Base-by-base conservation (phyloP, 2,888 invertebrate species). In the Cabera pusaria region DNA sequence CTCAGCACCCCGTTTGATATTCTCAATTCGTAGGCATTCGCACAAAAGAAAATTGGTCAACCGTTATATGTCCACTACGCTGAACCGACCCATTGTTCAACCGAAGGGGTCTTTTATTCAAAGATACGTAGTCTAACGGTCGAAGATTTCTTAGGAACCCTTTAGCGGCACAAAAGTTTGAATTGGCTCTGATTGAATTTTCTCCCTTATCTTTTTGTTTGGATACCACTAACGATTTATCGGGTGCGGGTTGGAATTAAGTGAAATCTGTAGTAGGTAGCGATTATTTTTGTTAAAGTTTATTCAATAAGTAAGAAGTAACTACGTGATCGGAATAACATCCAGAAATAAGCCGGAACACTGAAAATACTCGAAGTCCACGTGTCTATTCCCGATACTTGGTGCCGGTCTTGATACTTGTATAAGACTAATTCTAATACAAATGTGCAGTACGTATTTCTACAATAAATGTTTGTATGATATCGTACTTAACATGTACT, bases 41-140 rank as follows among this genome's bases (percentile, higher is more conserved):
- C 72, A 87, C 83, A 85, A 85, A 85, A 83, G 86, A 77, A 81
- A 87, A 83, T 82, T 86, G 86, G 84, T 86, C 81, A 85, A 84
- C 78, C 85, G 85, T 85, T 81, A 77, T 76, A 77, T 80, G 84
- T 78, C 83, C 83, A 83, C 73, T 77, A 81, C 70, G 72, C 67
- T 72, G 79, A 72, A 69, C 70, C 72, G 65, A 69, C 68, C 77
- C 62, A 85, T 86, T 87, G 86, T 87, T 78, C 79, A 77, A 72
- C 68, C 68, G 69, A 71, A 78, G 76, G 75, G 79, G 76, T 77
- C 61, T 65, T 73, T 71, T 79, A 71, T 74, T 72, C 71, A 74
- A 42, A 42, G 78, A 80, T 81, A 75, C 72, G 72, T 74, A 36
- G 36, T 37, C 25, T 34, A 21, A 29, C 25, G 38, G 28, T 22